Evolutionary conservation across 1,140 invertebrate genomes (phyloP), one percentile per base, ranked within the genome.

Genomic region (Drosophila arawakana): DNA sequence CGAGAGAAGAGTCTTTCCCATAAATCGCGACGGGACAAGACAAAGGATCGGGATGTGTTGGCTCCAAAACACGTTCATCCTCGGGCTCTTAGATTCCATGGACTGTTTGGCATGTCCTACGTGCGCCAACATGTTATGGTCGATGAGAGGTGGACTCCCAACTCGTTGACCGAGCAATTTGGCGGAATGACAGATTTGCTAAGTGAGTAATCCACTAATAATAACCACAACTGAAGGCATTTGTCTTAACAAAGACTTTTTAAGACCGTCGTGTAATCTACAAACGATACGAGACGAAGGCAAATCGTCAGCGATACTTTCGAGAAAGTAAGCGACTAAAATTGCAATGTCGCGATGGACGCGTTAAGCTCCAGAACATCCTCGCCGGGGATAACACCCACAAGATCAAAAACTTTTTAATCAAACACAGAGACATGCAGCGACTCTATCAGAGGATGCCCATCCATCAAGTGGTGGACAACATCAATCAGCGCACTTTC

Each of bases 401-500:
- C 15, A 78, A 73, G 46, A 92, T 92, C 25, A 73, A 80, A 10
- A 91, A 92, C 57, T 78, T 78, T 11, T 68, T 92, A 2, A 82
- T 78, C 15, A 85, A 91, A 39, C 81, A 91, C 57, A 90, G 78
- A 62, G 83, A 90, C 7, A 85, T 91, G 80, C 88, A 91, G 59
- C 78, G 90, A 1, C 41, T 92, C 0, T 92, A 92, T 57, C 76
- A 91, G 39, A 80, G 80, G 34, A 92, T 92, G 91, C 91, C 91
- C 18, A 78, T 91, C 43, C 73, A 91, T 34, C 37, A 79, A 44
- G 83, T 92, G 8, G 83, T 86, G 13, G 91, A 92, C 25, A 91
- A 92, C 18, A 91, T 92, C 3, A 91, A 92, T 78, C 88, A 91
- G 50, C 81, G 86, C 0, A 91, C 91, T 4, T 92, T 92, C 84